Evolutionary conservation across 2,888 invertebrate genomes (phyloP).

Genomic region (Melanophora roralis): DNA sequence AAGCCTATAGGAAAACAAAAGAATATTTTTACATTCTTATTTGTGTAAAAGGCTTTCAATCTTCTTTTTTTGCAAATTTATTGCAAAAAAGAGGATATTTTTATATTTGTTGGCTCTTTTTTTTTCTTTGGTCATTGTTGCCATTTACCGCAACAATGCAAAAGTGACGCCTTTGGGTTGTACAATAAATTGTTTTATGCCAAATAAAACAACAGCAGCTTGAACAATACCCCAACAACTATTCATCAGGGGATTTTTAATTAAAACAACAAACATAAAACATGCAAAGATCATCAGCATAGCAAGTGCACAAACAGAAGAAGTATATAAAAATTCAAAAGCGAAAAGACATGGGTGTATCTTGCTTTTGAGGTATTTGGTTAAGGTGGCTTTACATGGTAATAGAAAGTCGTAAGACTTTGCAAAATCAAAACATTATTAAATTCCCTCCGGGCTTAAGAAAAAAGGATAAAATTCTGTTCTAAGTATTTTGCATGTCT

Average conservation of each 20-base stretch:
- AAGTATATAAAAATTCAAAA: background rate
- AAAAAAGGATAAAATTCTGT: no score
- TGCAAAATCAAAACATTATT: background rate
- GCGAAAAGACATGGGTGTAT: background rate
- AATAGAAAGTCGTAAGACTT: no score
- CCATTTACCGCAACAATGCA: constrained; percentile 5
- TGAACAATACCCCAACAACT: background rate
- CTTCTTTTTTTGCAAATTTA: background rate
- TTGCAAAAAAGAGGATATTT: background rate
- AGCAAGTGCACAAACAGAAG: background rate
- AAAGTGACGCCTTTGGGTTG: constrained; percentile 4
- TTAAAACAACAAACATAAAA: constrained; percentile 34
- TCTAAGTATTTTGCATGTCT: no score
- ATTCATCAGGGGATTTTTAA: constrained; percentile 18
- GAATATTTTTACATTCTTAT: background rate
- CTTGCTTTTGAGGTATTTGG: no score
- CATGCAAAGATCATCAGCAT: constrained; percentile 24
- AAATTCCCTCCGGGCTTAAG: no score
- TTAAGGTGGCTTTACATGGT: no score
- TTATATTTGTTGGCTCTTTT: background rate
- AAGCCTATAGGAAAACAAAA: background rate
- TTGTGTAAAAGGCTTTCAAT: background rate
- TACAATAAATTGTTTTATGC: background rate
- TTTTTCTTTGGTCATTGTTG: background rate
- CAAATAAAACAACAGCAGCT: background rate